Base-by-base conservation (phyloP, 2,888 invertebrate species). In the Agonopterix arenella region DNA sequence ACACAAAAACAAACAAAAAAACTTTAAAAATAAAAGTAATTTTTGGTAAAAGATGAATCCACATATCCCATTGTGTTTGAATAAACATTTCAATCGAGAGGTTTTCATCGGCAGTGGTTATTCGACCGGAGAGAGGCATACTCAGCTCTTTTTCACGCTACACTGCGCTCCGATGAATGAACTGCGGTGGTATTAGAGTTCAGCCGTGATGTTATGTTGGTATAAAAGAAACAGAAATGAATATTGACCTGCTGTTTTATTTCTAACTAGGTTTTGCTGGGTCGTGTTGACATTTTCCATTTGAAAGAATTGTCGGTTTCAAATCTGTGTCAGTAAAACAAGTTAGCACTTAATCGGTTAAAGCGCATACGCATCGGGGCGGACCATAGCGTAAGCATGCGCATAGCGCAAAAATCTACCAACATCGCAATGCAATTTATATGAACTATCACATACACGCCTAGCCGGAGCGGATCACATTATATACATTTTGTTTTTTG, bases 11-110 rank as follows among this genome's bases (percentile, higher is more conserved):
- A n/a, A 5, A 28, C 1, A 7, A 28, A 28, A 28, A 28, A 28
- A 28, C 5, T 4, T 28, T 7, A 4, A 28, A 28, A 28, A 28
- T 28, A 28, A 28, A 28, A n/a, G 8, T 11, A 40, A n/a, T 41
- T 44, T 38, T 18, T 18, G 44, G 10, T 9, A 58, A 68, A 63
- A 67, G 67, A 70, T 69, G 68, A 74, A 69, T 69, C 68, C 68
- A 70, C 69, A 76, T 70, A 68, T 68, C 64, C 70, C 68, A 78
- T 81, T 80, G 78, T 83, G 76, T 82, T 80, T 76, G 79, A 72
- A 81, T 77, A 81, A 80, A 84, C 78, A 83, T 82, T 83, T 80
- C 80, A 79, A 81, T 83, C 73, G 77, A 70, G 70, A 73, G 76
- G 75, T 73, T 80, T 80, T 71, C 81, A 80, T 80, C 78, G 70